These are phyloP conservation scores for Girardinus metallicus DNA, from an alignment of 2,797 vertebrate species.

Conservation along the genomic window DNA sequence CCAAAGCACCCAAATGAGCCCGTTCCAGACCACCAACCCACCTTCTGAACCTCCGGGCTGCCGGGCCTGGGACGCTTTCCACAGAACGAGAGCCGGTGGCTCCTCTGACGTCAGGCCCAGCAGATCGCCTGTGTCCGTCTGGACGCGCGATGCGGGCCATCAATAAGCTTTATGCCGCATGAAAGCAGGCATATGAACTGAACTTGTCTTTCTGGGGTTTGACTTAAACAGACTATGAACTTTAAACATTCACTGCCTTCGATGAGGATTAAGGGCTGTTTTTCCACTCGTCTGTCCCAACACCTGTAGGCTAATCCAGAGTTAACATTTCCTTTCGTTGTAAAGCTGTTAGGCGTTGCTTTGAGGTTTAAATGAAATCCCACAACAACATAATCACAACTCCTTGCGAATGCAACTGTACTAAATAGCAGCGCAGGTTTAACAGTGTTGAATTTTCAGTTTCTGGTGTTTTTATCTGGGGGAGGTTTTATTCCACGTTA, in stretches of 20 bases:
- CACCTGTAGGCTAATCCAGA: conserved; percentile 45
- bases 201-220: conserved; percentile 53
- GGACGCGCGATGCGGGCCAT: conserved; percentile 64
- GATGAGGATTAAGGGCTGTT: conserved; percentile 34
- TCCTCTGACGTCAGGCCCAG: conserved; percentile 64
- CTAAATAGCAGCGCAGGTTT: conserved; percentile 44
- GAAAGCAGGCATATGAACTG: conserved; percentile 62
- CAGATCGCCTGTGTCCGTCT: conserved; percentile 59
- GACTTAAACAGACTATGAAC: conserved; percentile 52
- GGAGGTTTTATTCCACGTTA: conserved; percentile 35
- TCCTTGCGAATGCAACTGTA: conserved; percentile 44
- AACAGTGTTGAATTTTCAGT: conserved; percentile 43
- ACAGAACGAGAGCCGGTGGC: conserved; percentile 54
- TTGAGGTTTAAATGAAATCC: conserved; percentile 57
- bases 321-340: conserved; percentile 71
- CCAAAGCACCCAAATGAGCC: conserved; percentile 91
- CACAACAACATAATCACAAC: conserved; percentile 53
- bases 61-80: conserved; percentile 37
- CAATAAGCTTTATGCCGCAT: conserved; percentile 77
- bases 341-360: conserved; percentile 60
- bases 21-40: conserved; percentile 20
- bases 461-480: conserved; percentile 25
- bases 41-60: conserved; percentile 26
- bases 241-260: conserved; percentile 65
- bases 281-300: conserved; percentile 37